A percentile compares a stretch with the other conserved stretches of the same genome.
Evolutionary conservation across 2,113 vertebrate genomes (phyloP).

Genomic region (Apodemus sylvaticus): DNA sequence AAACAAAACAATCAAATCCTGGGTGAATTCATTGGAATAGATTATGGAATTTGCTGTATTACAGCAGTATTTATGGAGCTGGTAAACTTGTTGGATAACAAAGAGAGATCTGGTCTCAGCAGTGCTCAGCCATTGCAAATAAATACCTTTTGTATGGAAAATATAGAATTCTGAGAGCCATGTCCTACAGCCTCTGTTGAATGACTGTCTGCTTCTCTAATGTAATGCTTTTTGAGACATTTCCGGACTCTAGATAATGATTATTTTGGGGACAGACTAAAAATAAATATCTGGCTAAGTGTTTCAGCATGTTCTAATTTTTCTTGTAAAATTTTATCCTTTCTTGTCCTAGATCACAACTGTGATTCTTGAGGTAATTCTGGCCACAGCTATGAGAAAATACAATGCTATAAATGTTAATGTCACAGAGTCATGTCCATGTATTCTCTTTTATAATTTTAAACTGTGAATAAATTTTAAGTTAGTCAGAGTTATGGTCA

Average conservation of each 20-base stretch:
- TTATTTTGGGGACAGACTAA: conserved; percentile 60
- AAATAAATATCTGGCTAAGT: conserved; percentile 75
- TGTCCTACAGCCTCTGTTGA: not conserved
- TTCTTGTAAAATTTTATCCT: conserved; percentile 69
- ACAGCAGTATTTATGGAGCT: not conserved
- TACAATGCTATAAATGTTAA: conserved; percentile 81
- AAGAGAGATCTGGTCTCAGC: not conserved
- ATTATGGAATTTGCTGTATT: not conserved
- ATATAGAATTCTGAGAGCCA: not conserved
- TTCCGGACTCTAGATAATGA: conserved; percentile 63
- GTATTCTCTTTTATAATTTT: conserved; percentile 75
- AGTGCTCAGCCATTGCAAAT: not conserved
- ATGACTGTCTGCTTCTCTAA: conserved; percentile 27
- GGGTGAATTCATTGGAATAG: not conserved
- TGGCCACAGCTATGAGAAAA: conserved; percentile 70
- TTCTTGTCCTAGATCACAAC: conserved; percentile 75
- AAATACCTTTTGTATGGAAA: not conserved
- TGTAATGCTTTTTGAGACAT: conserved; percentile 65
- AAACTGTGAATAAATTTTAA: conserved; percentile 81
- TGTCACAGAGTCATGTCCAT: conserved; percentile 73
- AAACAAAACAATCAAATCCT: not conserved
- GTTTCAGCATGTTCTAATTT: conserved; percentile 66
- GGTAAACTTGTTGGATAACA: not conserved
- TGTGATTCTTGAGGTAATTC: conserved; percentile 75
- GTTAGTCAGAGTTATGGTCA: conserved; percentile 73